phyloP scores from a whole-genome alignment of 2,113 vertebrate genomes.

The Phylloscopus whistleri region DNA sequence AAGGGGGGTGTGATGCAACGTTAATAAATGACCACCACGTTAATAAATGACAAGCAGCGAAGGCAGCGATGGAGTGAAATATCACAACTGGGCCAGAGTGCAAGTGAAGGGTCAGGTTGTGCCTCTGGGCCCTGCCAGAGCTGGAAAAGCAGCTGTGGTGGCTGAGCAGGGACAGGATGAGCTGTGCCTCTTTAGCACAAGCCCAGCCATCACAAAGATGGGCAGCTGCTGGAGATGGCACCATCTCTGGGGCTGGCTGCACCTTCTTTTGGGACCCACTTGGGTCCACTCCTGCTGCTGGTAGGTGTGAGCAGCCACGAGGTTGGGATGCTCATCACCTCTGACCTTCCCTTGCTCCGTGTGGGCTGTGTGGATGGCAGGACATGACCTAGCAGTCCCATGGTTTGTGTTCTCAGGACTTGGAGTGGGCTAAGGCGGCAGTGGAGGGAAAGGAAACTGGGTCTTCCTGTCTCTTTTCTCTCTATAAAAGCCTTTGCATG shows the following conservation, averaged over 20 bases:
- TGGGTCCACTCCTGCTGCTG: background rate
- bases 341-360: background rate
- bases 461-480: background rate
- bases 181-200: background rate
- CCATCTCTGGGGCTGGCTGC: rapidly evolving
- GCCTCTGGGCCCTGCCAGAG: background rate
- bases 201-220: rapidly evolving
- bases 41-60: background rate
- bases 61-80: background rate
- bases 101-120: background rate
- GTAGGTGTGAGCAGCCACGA: background rate
- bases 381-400: background rate
- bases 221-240: background rate
- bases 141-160: background rate
- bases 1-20: background rate
- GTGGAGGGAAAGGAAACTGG: background rate
- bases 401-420: background rate
- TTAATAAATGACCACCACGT: background rate
- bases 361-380: rapidly evolving
- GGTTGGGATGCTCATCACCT: rapidly evolving
- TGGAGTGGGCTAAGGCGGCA: background rate
- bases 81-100: background rate
- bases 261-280: background rate
- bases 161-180: background rate
- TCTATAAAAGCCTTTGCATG: background rate